A percentile compares a stretch with the other conserved stretches of the same genome.
These are phyloP conservation scores for Hystrix cristata DNA, from an alignment of 2,113 vertebrate species.

Conservation along the genomic window DNA sequence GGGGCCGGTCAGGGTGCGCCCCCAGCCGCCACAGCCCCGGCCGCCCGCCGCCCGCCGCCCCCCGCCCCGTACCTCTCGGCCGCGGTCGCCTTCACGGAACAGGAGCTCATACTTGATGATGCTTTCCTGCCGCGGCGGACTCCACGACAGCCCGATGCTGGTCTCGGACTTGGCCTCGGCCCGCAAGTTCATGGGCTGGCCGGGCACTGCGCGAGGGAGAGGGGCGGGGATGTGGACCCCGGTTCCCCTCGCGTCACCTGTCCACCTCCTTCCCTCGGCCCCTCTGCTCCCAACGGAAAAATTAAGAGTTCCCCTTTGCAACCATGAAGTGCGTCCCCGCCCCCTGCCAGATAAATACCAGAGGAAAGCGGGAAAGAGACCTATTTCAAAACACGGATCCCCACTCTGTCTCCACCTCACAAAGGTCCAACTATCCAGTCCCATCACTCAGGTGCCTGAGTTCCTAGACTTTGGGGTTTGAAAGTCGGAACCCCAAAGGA, in stretches of 20 bases:
- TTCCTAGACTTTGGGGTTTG: not conserved
- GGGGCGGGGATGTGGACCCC: accelerated
- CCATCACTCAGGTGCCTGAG: not conserved
- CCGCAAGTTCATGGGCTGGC: slow-evolving; percentile 97
- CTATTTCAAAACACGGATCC: accelerated
- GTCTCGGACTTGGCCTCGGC: slow-evolving; percentile 96
- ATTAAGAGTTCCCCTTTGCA: not conserved
- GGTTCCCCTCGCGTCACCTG: accelerated
- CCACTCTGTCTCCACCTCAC: accelerated
- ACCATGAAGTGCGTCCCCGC: accelerated
- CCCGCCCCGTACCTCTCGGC: slow-evolving; percentile 88
- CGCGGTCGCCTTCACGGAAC: slow-evolving; percentile 92
- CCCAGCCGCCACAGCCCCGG: not conserved
- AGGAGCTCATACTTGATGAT: slow-evolving; percentile 96
- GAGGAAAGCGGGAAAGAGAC: not conserved
- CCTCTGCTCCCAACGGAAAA: not conserved
- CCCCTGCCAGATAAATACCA: too few species aligned
- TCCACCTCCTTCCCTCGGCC: too few species aligned
- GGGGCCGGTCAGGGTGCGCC: not conserved
- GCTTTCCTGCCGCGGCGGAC: slow-evolving; percentile 95
- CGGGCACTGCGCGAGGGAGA: slow-evolving; percentile 90
- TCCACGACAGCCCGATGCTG: slow-evolving; percentile 95
- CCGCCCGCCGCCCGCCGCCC: not conserved
- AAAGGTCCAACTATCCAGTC: not conserved
- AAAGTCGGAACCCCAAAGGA: not conserved